A percentile compares a stretch with the other conserved stretches of the same genome.
These are phyloP conservation scores for Aelia acuminata DNA, from an alignment of 2,888 invertebrate species.

Conservation along the genomic window DNA sequence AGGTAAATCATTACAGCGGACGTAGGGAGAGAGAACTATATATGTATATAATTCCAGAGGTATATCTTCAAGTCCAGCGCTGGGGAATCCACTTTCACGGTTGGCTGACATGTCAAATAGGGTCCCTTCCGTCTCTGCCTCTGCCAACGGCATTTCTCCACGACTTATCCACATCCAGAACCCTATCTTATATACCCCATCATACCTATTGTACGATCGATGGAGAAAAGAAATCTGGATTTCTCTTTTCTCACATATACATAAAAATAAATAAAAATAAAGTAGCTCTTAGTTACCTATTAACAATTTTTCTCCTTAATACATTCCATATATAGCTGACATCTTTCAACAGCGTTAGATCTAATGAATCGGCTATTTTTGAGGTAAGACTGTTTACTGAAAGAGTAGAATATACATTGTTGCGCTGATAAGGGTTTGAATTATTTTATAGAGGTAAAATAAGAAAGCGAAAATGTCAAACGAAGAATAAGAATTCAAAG, in stretches of 20 bases:
- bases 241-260: not conserved
- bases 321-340: no score
- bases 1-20: constrained; percentile 5
- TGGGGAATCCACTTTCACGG: constrained; percentile 34
- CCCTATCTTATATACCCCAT: not conserved
- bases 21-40: constrained; percentile 15
- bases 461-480: no score
- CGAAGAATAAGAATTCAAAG: no score
- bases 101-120: constrained; percentile 47
- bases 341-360: no score
- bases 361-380: no score
- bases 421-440: no score
- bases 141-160: not conserved
- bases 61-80: constrained; percentile 21
- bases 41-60: constrained; percentile 27
- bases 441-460: no score
- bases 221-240: not conserved
- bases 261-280: no score
- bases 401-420: no score
- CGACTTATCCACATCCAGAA: not conserved
- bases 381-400: no score
- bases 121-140: not conserved
- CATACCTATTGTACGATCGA: not conserved
- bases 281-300: no score
- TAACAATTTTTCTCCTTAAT: no score